A percentile compares a stretch with the other conserved stretches of the same genome.
Evolutionary conservation across 1,140 invertebrate genomes (phyloP).

Genomic region (Apis cerana): DNA sequence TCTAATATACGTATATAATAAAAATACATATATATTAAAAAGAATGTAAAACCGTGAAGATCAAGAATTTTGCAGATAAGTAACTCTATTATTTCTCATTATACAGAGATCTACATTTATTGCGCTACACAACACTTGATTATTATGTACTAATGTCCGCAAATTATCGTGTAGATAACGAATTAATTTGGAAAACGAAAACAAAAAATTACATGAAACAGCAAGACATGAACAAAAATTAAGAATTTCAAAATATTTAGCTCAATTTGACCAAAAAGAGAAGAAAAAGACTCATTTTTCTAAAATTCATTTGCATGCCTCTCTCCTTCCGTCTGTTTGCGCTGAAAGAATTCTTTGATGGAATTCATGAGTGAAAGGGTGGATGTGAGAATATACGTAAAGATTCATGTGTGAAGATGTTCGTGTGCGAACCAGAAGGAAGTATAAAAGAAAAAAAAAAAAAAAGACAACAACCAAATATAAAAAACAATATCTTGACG

Average conservation of each 20-base stretch:
- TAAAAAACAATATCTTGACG: conserved; percentile 66
- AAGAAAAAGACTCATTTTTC: background rate
- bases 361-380: conserved; percentile 2
- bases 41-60: conserved; percentile 50
- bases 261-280: background rate
- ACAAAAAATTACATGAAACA: background rate
- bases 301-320: conserved; percentile 33
- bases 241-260: background rate
- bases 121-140: conserved; percentile 33
- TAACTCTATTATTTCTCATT: conserved; percentile 35
- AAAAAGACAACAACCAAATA: conserved; percentile 68
- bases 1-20: conserved; percentile 40
- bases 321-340: conserved; percentile 39
- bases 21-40: conserved; percentile 37
- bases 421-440: conserved; percentile 18
- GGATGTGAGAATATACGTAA: conserved; percentile 34
- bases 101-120: conserved; percentile 53
- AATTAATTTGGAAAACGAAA: background rate
- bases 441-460: conserved; percentile 40
- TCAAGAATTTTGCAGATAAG: conserved; percentile 55
- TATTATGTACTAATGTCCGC: background rate
- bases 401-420: background rate
- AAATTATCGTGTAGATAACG: background rate
- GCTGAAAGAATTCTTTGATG: conserved; percentile 24
- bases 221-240: background rate